Evolutionary conservation across 2,113 vertebrate genomes (phyloP).

Genomic region (Microcebus murinus): DNA sequence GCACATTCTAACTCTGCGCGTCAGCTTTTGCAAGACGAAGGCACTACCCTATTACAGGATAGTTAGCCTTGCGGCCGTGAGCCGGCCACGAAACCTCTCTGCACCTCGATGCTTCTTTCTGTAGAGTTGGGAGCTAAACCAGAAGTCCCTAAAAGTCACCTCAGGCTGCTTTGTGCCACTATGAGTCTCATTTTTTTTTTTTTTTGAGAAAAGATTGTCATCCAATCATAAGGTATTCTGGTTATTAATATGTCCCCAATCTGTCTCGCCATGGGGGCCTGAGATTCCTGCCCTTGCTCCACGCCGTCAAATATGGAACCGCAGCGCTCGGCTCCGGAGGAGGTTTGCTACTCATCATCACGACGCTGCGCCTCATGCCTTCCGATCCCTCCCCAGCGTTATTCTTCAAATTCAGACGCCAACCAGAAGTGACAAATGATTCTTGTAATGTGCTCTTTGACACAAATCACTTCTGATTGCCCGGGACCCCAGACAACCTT

Average conservation of each 20-base stretch:
- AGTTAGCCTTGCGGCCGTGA: neutral
- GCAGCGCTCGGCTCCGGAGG: constrained; percentile 11
- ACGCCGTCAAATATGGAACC: neutral
- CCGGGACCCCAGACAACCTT: constrained; percentile 71
- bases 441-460: constrained; percentile 75
- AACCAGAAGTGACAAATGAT: constrained; percentile 77
- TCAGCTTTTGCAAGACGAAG: neutral
- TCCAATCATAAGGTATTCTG: neutral
- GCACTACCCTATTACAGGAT: neutral
- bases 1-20: neutral
- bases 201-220: constrained; percentile 14
- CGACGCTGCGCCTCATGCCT: neutral
- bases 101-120: neutral
- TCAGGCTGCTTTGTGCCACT: neutral
- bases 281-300: neutral
- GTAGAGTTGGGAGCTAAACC: neutral
- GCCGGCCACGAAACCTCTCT: neutral
- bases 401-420: constrained; percentile 63
- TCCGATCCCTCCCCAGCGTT: constrained; percentile 41
- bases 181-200: neutral
- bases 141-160: neutral
- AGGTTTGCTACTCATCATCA: constrained; percentile 60
- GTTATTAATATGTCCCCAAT: constrained; percentile 14
- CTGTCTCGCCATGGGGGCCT: neutral
- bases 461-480: constrained; percentile 80